These are phyloP conservation scores for Arnoldichthys spilopterus DNA, from an alignment of 2,797 vertebrate species.

Conservation along the genomic window DNA sequence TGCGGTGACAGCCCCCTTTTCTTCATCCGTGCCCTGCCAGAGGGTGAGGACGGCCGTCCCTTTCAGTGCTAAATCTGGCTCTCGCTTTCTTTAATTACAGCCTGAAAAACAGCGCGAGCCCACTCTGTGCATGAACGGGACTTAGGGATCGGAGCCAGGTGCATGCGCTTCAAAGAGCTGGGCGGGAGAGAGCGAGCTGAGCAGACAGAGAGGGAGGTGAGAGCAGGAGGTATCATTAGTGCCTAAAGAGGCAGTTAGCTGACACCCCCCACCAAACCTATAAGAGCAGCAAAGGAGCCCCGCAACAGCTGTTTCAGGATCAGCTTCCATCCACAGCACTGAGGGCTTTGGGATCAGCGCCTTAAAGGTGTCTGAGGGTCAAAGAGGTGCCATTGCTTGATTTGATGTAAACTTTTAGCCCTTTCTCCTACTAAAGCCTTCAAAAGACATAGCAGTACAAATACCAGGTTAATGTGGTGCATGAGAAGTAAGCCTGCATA, in stretches of 20 bases:
- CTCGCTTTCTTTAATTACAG: constrained; percentile 57
- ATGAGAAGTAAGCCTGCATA: too few species aligned
- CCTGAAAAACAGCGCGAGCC: constrained; percentile 28
- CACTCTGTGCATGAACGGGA: constrained; percentile 29
- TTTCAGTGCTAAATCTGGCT: constrained; percentile 41
- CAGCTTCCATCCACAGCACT: constrained; percentile 7
- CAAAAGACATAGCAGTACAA: too few species aligned
- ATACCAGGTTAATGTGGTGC: neutral
- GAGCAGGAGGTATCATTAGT: constrained; percentile 51
- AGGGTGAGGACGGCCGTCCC: constrained; percentile 48
- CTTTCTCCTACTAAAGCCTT: too few species aligned
- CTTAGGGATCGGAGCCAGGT: constrained; percentile 44
- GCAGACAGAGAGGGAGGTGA: constrained; percentile 47
- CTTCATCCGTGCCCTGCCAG: constrained; percentile 51
- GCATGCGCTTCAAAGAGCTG: constrained; percentile 41
- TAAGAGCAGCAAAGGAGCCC: constrained; percentile 36
- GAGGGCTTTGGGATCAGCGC: constrained; percentile 11
- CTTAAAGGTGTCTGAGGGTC: constrained; percentile 14
- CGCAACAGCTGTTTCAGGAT: constrained; percentile 40
- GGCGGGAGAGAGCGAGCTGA: neutral
- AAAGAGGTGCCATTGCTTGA: neutral
- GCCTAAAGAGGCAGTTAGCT: constrained; percentile 44
- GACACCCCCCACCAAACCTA: constrained; percentile 31
- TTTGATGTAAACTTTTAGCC: constrained; percentile 2
- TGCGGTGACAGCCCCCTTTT: constrained; percentile 64